phyloP scores from a whole-genome alignment of 2,113 vertebrate species.

The Todiramphus saurophagus region DNA sequence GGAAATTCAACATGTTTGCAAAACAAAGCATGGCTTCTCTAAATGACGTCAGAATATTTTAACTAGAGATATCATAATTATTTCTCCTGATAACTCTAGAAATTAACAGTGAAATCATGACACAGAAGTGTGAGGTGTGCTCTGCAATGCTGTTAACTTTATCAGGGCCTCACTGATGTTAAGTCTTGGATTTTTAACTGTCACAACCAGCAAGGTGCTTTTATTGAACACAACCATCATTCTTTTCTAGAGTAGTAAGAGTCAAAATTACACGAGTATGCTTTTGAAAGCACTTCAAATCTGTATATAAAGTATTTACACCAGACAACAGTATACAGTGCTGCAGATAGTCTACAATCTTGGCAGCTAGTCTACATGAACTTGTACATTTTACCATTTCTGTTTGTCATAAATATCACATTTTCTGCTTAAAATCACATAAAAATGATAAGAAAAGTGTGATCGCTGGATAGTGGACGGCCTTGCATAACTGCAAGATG shows the following conservation, averaged over 20 bases:
- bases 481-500: not conserved
- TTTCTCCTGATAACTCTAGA: not conserved
- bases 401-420: not conserved
- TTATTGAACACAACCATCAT: not conserved
- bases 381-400: not conserved
- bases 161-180: not conserved
- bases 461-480: not conserved
- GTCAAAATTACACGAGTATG: not conserved
- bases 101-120: not conserved
- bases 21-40: not conserved
- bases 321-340: not conserved
- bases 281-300: not conserved
- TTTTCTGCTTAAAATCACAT: not conserved
- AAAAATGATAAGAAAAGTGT: not conserved
- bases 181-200: not conserved
- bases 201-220: not conserved
- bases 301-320: not conserved
- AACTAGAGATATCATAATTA: not conserved
- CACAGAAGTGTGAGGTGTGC: not conserved
- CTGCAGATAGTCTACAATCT: not conserved
- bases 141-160: not conserved
- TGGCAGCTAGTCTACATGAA: not conserved
- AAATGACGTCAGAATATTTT: not conserved
- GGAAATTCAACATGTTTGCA: not conserved
- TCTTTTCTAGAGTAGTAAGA: not conserved